A percentile compares a stretch with the other conserved stretches of the same genome.
phyloP scores from a whole-genome alignment of 2,797 vertebrate species.

The Anas acuta region DNA sequence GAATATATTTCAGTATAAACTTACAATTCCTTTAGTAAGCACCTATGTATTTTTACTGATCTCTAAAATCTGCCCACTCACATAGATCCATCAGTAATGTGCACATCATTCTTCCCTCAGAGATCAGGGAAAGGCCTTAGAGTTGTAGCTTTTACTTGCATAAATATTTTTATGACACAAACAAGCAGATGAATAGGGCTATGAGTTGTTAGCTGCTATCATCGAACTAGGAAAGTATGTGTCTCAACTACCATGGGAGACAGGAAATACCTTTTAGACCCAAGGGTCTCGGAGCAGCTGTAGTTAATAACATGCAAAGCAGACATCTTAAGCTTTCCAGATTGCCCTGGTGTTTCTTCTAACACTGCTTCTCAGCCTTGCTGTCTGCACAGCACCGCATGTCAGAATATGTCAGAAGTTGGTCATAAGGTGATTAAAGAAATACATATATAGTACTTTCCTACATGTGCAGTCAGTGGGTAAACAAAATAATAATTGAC shows the following conservation, averaged over 20 bases:
- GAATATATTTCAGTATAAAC: not conserved
- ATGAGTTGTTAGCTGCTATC: not conserved
- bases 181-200: not conserved
- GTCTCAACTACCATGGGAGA: not conserved
- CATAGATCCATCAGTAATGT: not conserved
- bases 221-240: not conserved
- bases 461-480: not conserved
- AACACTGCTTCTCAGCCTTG: not conserved
- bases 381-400: accelerated
- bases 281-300: not conserved
- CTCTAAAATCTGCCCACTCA: not conserved
- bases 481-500: not conserved
- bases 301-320: not conserved
- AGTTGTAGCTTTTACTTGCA: not conserved
- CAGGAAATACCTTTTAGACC: not conserved
- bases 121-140: not conserved
- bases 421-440: not conserved
- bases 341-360: not conserved
- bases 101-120: not conserved
- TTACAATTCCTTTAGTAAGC: not conserved
- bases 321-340: not conserved
- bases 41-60: not conserved
- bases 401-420: not conserved
- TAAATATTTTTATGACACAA: not conserved
- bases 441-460: not conserved